A percentile compares a stretch with the other conserved stretches of the same genome.
These are phyloP conservation scores for Melanotaenia pygmaea DNA, from an alignment of 2,797 vertebrate genomes.

Conservation along the genomic window DNA sequence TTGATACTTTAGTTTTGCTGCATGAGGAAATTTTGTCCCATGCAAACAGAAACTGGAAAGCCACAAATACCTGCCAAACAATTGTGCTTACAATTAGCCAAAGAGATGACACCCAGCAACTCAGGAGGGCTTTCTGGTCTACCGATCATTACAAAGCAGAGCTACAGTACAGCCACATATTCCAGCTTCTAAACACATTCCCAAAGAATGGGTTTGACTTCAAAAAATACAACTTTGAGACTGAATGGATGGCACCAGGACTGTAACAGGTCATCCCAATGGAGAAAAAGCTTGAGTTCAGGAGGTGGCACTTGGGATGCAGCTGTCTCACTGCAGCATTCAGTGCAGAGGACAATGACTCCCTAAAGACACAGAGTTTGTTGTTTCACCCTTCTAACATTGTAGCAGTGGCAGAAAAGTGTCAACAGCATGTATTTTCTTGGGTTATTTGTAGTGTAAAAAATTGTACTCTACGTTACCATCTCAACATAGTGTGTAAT, in stretches of 20 bases:
- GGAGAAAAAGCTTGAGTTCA: background rate
- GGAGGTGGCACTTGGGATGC: background rate
- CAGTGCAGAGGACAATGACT: background rate
- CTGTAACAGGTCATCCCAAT: background rate
- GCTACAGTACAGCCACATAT: background rate
- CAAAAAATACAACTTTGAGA: background rate
- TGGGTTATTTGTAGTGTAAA: background rate
- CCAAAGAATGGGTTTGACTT: background rate
- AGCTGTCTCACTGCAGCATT: background rate
- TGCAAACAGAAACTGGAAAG: background rate
- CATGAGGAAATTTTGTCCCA: background rate
- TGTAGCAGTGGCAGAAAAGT: background rate
- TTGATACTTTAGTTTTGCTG: background rate
- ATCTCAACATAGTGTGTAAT: background rate
- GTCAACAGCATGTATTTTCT: background rate
- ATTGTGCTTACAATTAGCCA: background rate
- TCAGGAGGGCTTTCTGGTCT: background rate
- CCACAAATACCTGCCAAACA: background rate
- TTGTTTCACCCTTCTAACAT: background rate
- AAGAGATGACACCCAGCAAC: background rate
- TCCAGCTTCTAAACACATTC: background rate
- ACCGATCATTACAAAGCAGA: no score
- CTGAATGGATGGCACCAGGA: background rate
- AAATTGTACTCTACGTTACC: background rate
- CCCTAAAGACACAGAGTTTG: background rate